These are phyloP conservation scores for Eupeodes latifasciatus DNA, from an alignment of 2,888 invertebrate species.

Conservation along the genomic window DNA sequence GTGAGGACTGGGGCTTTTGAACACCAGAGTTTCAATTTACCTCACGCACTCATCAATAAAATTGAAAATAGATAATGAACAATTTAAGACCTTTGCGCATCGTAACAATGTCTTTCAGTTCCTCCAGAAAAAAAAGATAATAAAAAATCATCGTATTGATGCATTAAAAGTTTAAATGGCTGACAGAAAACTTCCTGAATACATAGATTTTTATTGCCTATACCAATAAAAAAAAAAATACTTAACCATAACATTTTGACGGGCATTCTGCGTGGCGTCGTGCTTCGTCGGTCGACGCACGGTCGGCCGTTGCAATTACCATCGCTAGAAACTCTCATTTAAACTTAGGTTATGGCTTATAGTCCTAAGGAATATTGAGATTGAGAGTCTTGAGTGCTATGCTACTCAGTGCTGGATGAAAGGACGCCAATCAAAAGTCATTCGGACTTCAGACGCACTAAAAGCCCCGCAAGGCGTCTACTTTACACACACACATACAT, in stretches of 20 bases:
- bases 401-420: constrained; percentile 6
- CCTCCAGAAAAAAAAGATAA: neutral
- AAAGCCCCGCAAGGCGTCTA: constrained; percentile 49
- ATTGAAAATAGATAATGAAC: constrained; percentile 57
- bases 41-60: constrained; percentile 62
- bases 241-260: constrained; percentile 46
- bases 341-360: constrained; percentile 47
- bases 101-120: constrained; percentile 25
- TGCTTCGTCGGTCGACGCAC: neutral
- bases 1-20: neutral
- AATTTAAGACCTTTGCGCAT: constrained; percentile 45
- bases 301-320: too few species aligned
- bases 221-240: constrained; percentile 38
- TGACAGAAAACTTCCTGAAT: constrained; percentile 46
- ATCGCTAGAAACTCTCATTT: constrained; percentile 66
- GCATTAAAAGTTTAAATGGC: constrained; percentile 5
- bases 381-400: constrained; percentile 11
- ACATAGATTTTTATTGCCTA: constrained; percentile 44
- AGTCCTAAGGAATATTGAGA: constrained; percentile 20
- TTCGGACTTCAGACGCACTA: constrained; percentile 30
- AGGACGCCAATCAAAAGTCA: constrained; percentile 69
- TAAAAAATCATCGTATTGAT: constrained; percentile 23
- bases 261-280: neutral
- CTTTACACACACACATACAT: neutral
- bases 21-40: constrained; percentile 49